Conservation (phyloP, 2,888 invertebrate species). For the Toxonevra muliebris region DNA sequence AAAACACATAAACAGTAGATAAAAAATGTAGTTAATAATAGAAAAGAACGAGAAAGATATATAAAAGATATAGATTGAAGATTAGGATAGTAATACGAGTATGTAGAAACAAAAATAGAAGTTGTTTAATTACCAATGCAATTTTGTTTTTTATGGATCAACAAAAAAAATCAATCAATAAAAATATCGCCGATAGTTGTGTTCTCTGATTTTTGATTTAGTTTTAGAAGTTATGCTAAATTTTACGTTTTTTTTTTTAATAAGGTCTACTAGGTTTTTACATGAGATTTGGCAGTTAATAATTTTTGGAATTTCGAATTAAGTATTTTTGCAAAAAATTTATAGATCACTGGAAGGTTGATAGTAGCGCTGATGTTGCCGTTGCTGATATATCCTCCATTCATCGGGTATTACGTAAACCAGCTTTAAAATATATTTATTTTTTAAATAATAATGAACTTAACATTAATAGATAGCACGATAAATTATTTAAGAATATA, state of each 20-base stretch:
- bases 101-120: background rate
- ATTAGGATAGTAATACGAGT: background rate
- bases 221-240: conserved; percentile 2
- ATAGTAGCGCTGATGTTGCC: conserved; percentile 63
- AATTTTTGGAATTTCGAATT: conserved; percentile 22
- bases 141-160: conserved; percentile 12
- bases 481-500: background rate
- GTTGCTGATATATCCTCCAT: conserved; percentile 65
- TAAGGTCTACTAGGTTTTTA: conserved; percentile 9
- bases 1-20: conserved; percentile 1
- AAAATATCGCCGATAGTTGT: background rate
- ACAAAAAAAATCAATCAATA: background rate
- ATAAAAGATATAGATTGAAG: background rate
- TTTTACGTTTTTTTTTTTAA: conserved; percentile 12
- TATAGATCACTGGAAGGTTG: conserved; percentile 65
- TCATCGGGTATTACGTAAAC: conserved; percentile 66
- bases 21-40: background rate
- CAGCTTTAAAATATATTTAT: conserved; percentile 52
- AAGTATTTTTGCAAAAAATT: conserved; percentile 31
- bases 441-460: conserved; percentile 17
- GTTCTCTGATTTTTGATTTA: background rate
- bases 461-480: conserved; percentile 1
- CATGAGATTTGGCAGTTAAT: conserved; percentile 10
- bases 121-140: conserved; percentile 30
- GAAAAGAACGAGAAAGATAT: background rate